These are phyloP conservation scores for Chaetura pelagica DNA, from an alignment of 2,113 vertebrate species.

Conservation along the genomic window DNA sequence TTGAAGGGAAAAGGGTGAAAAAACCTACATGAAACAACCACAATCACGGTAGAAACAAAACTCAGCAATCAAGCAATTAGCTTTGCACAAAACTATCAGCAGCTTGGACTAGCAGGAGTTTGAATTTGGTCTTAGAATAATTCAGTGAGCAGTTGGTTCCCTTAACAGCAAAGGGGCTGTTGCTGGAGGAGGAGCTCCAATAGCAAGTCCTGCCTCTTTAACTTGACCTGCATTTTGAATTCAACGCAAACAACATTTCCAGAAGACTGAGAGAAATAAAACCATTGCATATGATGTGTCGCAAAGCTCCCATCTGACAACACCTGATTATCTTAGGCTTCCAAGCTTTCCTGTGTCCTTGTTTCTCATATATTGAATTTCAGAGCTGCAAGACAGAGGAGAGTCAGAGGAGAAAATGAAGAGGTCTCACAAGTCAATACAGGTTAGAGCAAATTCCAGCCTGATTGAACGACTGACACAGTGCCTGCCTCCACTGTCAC, in stretches of 20 bases:
- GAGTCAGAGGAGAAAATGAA: constrained; percentile 38
- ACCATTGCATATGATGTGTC: not conserved
- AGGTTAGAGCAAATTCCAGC: constrained; percentile 15
- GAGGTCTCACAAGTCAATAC: constrained; percentile 11
- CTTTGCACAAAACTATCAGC: not conserved
- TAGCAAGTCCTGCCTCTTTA: not conserved
- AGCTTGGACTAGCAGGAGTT: not conserved
- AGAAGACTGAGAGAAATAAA: not conserved
- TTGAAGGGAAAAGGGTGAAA: not conserved
- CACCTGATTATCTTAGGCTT: not conserved
- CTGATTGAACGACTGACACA: not conserved
- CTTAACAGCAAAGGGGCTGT: not conserved
- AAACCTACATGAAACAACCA: not conserved
- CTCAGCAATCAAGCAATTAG: not conserved
- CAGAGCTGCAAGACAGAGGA: not conserved
- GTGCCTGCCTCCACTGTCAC: not conserved
- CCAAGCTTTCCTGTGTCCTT: constrained; percentile 1
- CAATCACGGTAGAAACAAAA: constrained; percentile 1
- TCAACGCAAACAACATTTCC: not conserved
- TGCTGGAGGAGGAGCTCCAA: not conserved
- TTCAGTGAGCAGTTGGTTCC: not conserved
- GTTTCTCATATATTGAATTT: constrained; percentile 34
- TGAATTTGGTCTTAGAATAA: not conserved
- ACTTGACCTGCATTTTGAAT: not conserved
- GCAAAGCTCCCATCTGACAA: not conserved